phyloP scores from a whole-genome alignment of 2,797 vertebrate species.

The Anabas testudineus region DNA sequence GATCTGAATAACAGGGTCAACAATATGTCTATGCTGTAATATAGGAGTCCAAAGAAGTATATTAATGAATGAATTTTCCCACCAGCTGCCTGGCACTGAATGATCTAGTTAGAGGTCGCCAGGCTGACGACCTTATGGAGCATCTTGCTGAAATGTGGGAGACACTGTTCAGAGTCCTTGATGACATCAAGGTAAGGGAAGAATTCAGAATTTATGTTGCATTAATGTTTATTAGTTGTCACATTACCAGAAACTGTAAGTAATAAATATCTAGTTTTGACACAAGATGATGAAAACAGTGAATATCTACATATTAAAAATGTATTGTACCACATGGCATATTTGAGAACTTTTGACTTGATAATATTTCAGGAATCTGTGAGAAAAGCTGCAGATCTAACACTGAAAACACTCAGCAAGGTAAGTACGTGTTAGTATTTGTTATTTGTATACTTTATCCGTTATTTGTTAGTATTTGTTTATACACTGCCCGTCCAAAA shows the following conservation, averaged over 20 bases:
- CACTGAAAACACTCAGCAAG: conserved; percentile 98
- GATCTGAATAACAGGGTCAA: background rate
- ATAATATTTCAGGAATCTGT: conserved; percentile 93
- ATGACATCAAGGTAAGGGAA: conserved; percentile 95
- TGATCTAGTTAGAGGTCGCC: conserved; percentile 93
- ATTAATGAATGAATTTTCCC: conserved; percentile 11
- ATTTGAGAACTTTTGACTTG: too few relatives aligned
- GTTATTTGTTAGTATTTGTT: too few relatives aligned
- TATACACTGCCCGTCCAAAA: too few relatives aligned
- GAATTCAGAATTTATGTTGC: conserved; percentile 5
- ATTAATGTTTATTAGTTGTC: background rate
- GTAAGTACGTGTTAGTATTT: conserved; percentile 74
- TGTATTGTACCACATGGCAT: background rate
- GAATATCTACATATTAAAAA: too few relatives aligned
- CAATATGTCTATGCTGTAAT: background rate
- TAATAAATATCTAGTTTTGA: background rate
- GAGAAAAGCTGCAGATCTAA: conserved; percentile 94
- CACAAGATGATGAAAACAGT: background rate
- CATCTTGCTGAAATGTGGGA: conserved; percentile 97
- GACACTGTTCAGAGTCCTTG: conserved; percentile 96
- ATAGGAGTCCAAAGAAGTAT: background rate
- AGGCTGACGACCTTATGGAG: conserved; percentile 93
- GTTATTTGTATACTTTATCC: background rate
- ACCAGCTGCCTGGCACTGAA: conserved; percentile 95
- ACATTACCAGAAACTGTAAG: background rate